Base-by-base conservation (phyloP, 2,888 invertebrate species). In the Drosophila niveifrons region DNA sequence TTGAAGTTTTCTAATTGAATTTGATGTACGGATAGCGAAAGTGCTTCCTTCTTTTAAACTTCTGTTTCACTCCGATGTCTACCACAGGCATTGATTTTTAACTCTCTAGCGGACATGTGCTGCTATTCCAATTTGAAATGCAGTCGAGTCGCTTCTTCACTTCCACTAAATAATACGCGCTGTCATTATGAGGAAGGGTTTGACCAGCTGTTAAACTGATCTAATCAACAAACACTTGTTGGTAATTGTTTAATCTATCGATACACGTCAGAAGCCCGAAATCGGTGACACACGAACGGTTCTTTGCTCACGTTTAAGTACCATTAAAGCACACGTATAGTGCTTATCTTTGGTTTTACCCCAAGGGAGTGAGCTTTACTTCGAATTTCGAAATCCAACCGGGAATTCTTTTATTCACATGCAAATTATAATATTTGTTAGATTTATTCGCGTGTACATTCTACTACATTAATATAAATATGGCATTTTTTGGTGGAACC, bases 401-500 rank as follows among this genome's bases (percentile, higher is more conserved):
- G 11, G 9, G n/a, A 18, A 18, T 46, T 56, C 51, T 41, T 70
- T 4, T 18, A 13, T 23, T 36, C 36, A 36, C 11, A 46, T 56
- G 28, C 15, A 34, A 8, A 48, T 46, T 17, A 17, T 17, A 51
- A 29, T 51, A 15, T 43, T 67, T 29, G 9, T 55, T 47, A 43
- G 41, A 34, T 41, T 36, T 29, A 10, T 31, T n/a, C 36, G 36
- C 36, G 36, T 36, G 36, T 41, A 15, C 39, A 13, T 41, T 41
- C 39, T 41, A 15, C 39, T 15, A 23, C 23, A 23, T 23, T 23
- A 23, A 15, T 41, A 28, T 28, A 57, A 43, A 34, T 52, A 41
- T 56, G 23, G 17, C n/a, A 13, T 23, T 29, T 46, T 41, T 36
- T 23, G 23, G 9, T 13, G 17, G 50, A 75, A 77, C 77, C 48